Evolutionary conservation across 2,113 vertebrate genomes (phyloP).

Genomic region (Rousettus leschenaultii): DNA sequence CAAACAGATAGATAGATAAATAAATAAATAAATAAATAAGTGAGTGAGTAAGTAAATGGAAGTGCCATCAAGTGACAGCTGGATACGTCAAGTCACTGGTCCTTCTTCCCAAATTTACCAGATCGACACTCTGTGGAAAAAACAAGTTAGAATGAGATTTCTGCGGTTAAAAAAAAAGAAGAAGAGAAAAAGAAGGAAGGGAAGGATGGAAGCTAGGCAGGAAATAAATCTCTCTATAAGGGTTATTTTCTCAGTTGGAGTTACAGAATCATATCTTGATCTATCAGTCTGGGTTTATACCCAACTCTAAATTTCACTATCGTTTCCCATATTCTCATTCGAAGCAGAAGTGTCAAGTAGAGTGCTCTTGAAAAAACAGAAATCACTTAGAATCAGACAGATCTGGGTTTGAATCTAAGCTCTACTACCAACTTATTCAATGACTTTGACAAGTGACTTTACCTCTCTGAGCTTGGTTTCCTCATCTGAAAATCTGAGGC

Average conservation of each 20-base stretch:
- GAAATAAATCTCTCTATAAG: neutral
- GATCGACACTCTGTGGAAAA: neutral
- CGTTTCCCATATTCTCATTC: neutral
- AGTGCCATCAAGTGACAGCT: neutral
- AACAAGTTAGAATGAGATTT: constrained; percentile 24
- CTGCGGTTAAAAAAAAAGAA: neutral
- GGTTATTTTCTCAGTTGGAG: neutral
- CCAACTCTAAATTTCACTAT: neutral
- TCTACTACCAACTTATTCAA: neutral
- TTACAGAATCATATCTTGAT: neutral
- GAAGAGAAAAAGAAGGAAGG: neutral
- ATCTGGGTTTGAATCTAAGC: neutral
- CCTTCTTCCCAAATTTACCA: constrained; percentile 20
- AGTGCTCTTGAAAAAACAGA: neutral
- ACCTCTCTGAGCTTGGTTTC: neutral
- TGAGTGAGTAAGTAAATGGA: neutral
- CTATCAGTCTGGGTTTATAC: neutral
- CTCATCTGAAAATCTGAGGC: neutral
- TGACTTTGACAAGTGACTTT: neutral
- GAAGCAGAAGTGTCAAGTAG: neutral
- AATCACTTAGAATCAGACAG: neutral
- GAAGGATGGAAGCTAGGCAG: neutral
- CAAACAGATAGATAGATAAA: neutral
- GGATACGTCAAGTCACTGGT: constrained; percentile 7
- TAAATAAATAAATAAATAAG: too few species aligned